Evolutionary conservation across 2,888 invertebrate species (phyloP).

Genomic region (Halictus ligatus): DNA sequence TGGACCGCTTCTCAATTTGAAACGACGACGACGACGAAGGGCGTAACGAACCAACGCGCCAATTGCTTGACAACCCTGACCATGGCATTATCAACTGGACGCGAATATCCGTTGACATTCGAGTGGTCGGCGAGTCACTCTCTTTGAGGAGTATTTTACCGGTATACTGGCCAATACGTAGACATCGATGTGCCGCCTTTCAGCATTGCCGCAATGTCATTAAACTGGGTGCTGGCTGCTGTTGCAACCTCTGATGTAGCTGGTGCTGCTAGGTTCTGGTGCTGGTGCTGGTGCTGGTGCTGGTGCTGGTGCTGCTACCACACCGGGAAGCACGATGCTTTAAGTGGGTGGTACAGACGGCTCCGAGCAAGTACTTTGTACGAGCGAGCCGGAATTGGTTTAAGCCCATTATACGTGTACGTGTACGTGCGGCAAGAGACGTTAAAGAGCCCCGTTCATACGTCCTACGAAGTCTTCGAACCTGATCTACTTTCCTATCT

Average conservation of each 20-base stretch:
- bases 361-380: conserved; percentile 72
- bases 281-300: conserved; percentile 46
- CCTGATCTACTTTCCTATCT: conserved; percentile 54
- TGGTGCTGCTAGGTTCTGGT: conserved; percentile 48
- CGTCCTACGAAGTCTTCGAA: conserved; percentile 32
- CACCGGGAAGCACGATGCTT: conserved; percentile 66
- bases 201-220: conserved; percentile 68
- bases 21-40: not conserved
- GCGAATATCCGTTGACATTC: conserved; percentile 25
- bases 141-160: conserved; percentile 51
- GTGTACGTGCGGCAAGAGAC: conserved; percentile 53
- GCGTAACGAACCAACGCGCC: conserved; percentile 19
- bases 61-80: conserved; percentile 48
- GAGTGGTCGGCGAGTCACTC: conserved; percentile 19
- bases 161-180: conserved; percentile 27
- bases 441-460: conserved; percentile 56
- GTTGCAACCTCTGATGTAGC: conserved; percentile 62
- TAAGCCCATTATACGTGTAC: conserved; percentile 69
- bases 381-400: conserved; percentile 71
- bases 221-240: conserved; percentile 60
- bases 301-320: conserved; percentile 45
- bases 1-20: conserved; percentile 8
- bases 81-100: conserved; percentile 41
- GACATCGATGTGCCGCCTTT: conserved; percentile 60
- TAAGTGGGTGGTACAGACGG: conserved; percentile 75